Evolutionary conservation across 2,888 invertebrate species (phyloP), one percentile per base, ranked within the genome.

Genomic region (Exocentrus adspersus): DNA sequence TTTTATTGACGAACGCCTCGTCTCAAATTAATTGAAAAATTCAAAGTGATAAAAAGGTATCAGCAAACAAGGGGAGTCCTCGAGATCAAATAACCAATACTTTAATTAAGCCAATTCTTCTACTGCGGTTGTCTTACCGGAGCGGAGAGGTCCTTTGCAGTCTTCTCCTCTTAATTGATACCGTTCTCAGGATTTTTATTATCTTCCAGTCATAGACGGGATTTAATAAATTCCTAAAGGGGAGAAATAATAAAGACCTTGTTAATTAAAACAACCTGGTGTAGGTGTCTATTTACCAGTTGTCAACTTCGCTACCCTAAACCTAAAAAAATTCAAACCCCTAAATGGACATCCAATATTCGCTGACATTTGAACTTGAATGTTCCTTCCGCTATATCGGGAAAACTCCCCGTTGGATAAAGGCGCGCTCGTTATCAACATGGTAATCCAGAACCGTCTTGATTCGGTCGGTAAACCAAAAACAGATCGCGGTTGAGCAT

Each of bases 401-500:
- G n/a, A 9, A 17, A 54, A 17, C 43, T 30, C 30, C 24, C 54
- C 43, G 12, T 12, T 45, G 57, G 4, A 54, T 24, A 12, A 32
- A 32, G n/a, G 17, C 24, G 6, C 32, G 42, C 62, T 56, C 60
- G 62, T 68, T 70, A 68, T 68, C 64, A 67, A 63, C 68, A 68
- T 65, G 66, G 68, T 67, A 65, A 69, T 73, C 72, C 67, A 54
- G 60, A 67, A 68, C 69, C 71, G 72, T 71, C 73, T 70, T 73
- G 77, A 74, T 76, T 73, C 78, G 77, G 76, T 79, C 78, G 78
- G 78, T 78, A 78, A 77, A 78, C 78, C 78, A 73, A 77, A 77
- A 79, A 77, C 77, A 77, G 79, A 78, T 78, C 79, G 78, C 74
- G 75, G 76, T 77, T 68, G 76, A 75, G 72, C 74, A 74, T 76